Evolutionary conservation across 1,140 invertebrate species (phyloP).

Genomic region (Mizuhopecten yessoensis): DNA sequence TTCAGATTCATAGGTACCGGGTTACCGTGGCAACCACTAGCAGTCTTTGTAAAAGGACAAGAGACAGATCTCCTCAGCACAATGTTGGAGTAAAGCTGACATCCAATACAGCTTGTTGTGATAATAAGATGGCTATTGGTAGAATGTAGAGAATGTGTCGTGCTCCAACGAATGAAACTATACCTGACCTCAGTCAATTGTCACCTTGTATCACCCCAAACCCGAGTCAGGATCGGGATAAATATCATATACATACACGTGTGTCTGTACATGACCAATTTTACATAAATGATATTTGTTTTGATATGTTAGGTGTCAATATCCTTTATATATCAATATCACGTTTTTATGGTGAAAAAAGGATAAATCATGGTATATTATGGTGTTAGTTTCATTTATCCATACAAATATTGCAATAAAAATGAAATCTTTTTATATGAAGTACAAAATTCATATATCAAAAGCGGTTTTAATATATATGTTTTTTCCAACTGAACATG

Average conservation of each 20-base stretch:
- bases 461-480: neutral
- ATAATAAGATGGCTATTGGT: neutral
- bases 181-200: neutral
- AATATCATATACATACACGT: neutral
- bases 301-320: neutral
- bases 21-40: neutral
- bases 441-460: neutral
- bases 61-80: neutral
- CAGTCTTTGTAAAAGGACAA: neutral
- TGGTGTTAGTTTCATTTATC: neutral
- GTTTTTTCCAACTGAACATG: neutral
- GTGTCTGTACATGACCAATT: neutral
- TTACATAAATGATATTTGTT: neutral
- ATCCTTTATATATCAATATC: neutral
- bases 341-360: neutral
- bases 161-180: neutral
- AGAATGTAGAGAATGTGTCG: slow-evolving; percentile 17
- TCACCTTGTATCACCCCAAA: neutral
- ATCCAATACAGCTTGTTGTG: neutral
- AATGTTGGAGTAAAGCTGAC: neutral
- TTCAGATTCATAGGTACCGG: slow-evolving; percentile 31
- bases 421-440: neutral
- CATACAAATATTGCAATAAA: neutral
- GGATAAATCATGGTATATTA: neutral
- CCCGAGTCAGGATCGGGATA: neutral